Evolutionary conservation across 2,113 vertebrate species (phyloP), one percentile per base, ranked within the genome.

Genomic region (Pomatorhinus ruficollis): DNA sequence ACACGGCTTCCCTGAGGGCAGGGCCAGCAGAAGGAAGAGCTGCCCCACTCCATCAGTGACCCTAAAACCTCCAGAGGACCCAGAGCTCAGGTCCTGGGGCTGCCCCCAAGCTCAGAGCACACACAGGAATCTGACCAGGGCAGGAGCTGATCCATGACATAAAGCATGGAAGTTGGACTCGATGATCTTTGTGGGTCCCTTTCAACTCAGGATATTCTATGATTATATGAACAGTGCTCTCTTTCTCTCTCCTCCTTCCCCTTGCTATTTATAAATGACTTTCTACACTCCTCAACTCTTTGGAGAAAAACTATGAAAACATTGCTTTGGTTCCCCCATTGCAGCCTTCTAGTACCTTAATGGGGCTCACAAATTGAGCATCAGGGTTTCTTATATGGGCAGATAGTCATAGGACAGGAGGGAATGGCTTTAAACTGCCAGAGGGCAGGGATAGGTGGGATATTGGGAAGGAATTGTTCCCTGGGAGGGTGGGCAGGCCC

Each of bases 401-500:
- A 66, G 69, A 21, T 0, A 23, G 44, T 24, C 69, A 45, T 5
- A 40, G 24, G 16, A n/a, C 53, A 66, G 23, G 11, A 16, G 45
- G 47, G 11, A n/a, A 53, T 60, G 61, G 33, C 27, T 75, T 82
- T 39, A 30, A 37, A 59, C 19, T 74, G 10, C 1, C 45, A 82
- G 53, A 75, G 19, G 11, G 10, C 44, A 74, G 45, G 28, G 10
- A 1, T 24, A 4, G 39, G 6, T 45, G 30, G 14, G 78, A n/a
- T 18, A 17, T 22, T 52, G 8, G 69, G 23, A 14, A 66, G 12
- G 0, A 89, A 39, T 60, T 19, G 0, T 4, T 44, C 2, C 1
- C 68, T 52, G 15, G 1, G 33, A 74, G 44, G 44, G 44, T 45
- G 59, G 4, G 0, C 0, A 50, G 14, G 18, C 27, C 44, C 52